Evolutionary conservation across 2,113 vertebrate species (phyloP), one percentile per base, ranked within the genome.

Genomic region (Microcebus murinus): DNA sequence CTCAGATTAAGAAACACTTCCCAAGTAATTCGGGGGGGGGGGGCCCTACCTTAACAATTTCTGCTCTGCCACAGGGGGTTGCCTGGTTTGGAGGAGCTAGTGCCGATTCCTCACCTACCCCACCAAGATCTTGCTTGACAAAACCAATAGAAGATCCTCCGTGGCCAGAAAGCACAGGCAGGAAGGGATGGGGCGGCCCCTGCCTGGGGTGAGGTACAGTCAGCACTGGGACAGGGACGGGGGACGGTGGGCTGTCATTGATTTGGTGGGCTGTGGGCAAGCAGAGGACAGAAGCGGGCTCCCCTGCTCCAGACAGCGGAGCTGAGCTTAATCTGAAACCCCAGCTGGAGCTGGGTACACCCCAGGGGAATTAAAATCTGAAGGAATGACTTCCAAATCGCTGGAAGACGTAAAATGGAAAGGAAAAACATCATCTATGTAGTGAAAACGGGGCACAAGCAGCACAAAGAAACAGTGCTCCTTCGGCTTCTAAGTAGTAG

Each of bases 371-470:
- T 21, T 23, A 48, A 27, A 45, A 25, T 15, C 27, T 0, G 0
- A 4, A 34, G 20, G 23, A 57, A 7, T n/a, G 31, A 52, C 48
- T 55, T 25, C 12, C 45, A 11, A 42, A 20, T 34, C 9, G 8
- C 6, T 1, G 0, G 31, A 50, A 18, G 70, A 84, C 55, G 65
- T 3, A 12, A 91, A 55, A 20, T 0, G 1, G 74, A 79, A 42
- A 36, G 27, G 31, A 76, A 42, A 27, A 42, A 27, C 17, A 15
- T 11, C 14, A 8, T 42, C 39, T 7, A 0, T 1, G 39, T 18
- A 11, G 11, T 0, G 0, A n/a, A 50, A 50, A 52, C 5, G 1
- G 48, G 31, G 63, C 52, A 18, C 11, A 31, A 7, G 0, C 6
- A 50, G 42, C 67, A 12, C 6, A 8, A 29, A 67, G 63, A 57